Percentiles rank a stretch among this genome's conserved stretches.
Conservation (phyloP, 2,888 invertebrate genomes). For the Heliconius cydno region DNA sequence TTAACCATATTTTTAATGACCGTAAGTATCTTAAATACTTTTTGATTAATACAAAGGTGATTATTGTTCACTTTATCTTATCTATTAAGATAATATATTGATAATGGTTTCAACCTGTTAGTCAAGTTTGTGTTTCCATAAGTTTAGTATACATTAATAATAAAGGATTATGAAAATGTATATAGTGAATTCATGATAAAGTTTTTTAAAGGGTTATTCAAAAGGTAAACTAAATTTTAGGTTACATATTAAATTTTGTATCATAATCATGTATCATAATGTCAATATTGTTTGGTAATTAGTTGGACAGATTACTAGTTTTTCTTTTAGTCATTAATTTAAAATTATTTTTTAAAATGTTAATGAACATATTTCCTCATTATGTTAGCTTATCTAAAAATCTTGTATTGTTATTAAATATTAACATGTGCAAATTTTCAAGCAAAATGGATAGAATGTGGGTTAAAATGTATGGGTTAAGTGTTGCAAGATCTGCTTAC, state of each 20-base stretch:
- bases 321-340: no score
- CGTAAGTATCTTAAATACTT: constrained; percentile 55
- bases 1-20: constrained; percentile 33
- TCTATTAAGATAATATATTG: constrained; percentile 66
- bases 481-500: neutral
- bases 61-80: constrained; percentile 73
- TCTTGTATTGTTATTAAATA: neutral
- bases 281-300: neutral
- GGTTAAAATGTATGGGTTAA: neutral
- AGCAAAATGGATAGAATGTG: neutral
- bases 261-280: neutral
- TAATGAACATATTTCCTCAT: neutral
- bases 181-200: neutral
- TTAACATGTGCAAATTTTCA: neutral
- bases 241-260: neutral
- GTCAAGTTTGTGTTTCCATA: constrained; percentile 61
- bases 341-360: neutral
- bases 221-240: neutral
- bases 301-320: no score
- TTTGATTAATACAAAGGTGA: constrained; percentile 73
- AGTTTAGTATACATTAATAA: neutral
- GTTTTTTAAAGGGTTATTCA: neutral
- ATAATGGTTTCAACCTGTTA: constrained; percentile 63
- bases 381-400: neutral
- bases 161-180: neutral